Base-by-base conservation (phyloP, 2,797 vertebrate species). In the Lepidocolaptes lacrymiger region DNA sequence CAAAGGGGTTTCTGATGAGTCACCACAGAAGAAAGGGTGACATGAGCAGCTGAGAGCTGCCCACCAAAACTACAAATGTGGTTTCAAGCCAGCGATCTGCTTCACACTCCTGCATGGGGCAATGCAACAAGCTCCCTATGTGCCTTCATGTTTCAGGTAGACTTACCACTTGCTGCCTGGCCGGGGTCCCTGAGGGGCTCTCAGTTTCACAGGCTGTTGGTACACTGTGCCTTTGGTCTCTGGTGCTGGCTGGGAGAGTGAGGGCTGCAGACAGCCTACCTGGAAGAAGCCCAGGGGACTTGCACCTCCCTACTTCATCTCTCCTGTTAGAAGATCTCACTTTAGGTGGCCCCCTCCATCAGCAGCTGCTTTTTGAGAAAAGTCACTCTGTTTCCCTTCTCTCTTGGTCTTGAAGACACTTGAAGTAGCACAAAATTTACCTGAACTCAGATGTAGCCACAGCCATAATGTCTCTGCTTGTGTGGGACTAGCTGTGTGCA, bases 201-300 rank as follows among this genome's bases (percentile, higher is more conserved):
- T 52, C 2, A 1, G 20, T 54, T 39, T 85, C 1, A 4, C 26
- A 27, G 14, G 14, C n/a, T 2, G 3, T 37, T 39, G 48, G 5
- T 19, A 27, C 30, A 26, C 7, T 19, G 21, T 5, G 2, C n/a
- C 14, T 73, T 76, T 3, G 8, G 8, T 54, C 30, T 19, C 14
- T 0, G 0, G 24, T 61, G 41, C 37, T 9, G 9, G 27, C 63
- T 8, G 1, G 32, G 36, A 54, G 21, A 4, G 3, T 0, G 0
- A 64, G 12, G 16, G 4, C 46, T 39, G 49, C 0, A 2, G 30
- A 37, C 27, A 55, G 4, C 10, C 36, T 55, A 23, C 17, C 22
- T 58, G 24, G 32, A 62, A 23, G 37, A 39, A 79, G 32, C 14
- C 16, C 32, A 19, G 7, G 30, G 48, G 12, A 43, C 17, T 79